A percentile compares a stretch with the other conserved stretches of the same genome.
These are phyloP conservation scores for Antechinus stuartii DNA, from an alignment of 2,113 vertebrate species.

Conservation along the genomic window DNA sequence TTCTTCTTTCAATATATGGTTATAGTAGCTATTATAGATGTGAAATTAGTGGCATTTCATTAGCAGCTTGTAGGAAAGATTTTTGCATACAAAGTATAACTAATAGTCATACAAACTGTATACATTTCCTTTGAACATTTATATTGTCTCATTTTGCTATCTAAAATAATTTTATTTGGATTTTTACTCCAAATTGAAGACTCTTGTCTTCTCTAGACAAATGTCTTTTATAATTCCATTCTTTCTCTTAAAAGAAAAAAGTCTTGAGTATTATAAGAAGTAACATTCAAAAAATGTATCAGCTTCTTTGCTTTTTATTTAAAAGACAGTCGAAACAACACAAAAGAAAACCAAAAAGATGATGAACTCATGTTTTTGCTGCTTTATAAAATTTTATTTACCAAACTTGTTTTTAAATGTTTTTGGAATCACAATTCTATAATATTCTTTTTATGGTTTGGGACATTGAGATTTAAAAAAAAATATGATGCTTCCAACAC, in stretches of 20 bases:
- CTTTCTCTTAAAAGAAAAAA: constrained; percentile 46
- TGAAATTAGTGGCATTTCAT: constrained; percentile 68
- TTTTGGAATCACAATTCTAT: background rate
- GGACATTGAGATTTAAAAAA: background rate
- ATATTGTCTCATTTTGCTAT: constrained; percentile 52
- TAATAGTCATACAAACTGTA: constrained; percentile 53
- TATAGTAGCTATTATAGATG: constrained; percentile 62
- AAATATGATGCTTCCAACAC: background rate
- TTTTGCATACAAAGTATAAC: constrained; percentile 67
- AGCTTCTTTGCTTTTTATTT: constrained; percentile 49
- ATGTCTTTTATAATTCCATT: constrained; percentile 55
- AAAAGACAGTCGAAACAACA: constrained; percentile 33
- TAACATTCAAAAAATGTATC: background rate
- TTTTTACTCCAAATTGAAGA: constrained; percentile 56
- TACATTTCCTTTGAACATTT: constrained; percentile 64
- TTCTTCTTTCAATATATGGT: constrained; percentile 56
- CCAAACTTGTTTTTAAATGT: background rate
- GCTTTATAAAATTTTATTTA: constrained; percentile 20
- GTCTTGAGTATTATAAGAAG: constrained; percentile 54
- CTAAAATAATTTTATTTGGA: constrained; percentile 67
- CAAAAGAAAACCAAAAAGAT: background rate
- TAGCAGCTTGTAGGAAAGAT: constrained; percentile 65
- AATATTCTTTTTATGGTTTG: background rate
- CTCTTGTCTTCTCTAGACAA: constrained; percentile 60
- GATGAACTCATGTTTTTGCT: background rate